Base-by-base conservation (phyloP, 2,113 vertebrate genomes). In the Condylura cristata region DNA sequence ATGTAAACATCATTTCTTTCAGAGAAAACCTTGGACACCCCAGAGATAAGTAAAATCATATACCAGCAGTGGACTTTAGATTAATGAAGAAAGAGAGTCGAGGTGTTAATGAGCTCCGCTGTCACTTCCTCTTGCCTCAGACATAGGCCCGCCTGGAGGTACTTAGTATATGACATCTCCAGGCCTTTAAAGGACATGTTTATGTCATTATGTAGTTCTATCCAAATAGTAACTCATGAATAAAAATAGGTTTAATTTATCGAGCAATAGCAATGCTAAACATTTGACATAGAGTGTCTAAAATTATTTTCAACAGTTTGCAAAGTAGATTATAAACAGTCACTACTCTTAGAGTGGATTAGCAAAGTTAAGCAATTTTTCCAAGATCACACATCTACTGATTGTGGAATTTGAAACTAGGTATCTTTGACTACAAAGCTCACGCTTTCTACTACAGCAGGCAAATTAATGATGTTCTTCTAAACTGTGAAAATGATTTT, bases 1-100 rank as follows among this genome's bases (percentile, higher is more conserved):
- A 90, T 83, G 14, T 65, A 89, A 94, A 91, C 84, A 91, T 60
- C 28, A 63, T 70, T 89, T 3, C 22, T 71, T 84, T 72, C 63
- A 90, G 61, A 93, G 60, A 51, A 48, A 75, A 96, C 61, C 61
- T 53, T 95, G 24, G 82, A 37, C n/a, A 60, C 18, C 14, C 28
- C 7, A 68, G 17, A 91, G 61, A 93, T 71, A 94, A 94, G 41
- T 68, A 46, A 63, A 78, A 37, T 78, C 37, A 41, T 46, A 76
- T 10, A 91, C 16, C 1, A 86, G 32, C 24, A 63, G 3, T 87
- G 14, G 17, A 58, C n/a, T 87, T 94, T 17, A 32, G 18, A 76
- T 76, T 89, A 80, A 66, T 61, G 22, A 61, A 63, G 51, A 63
- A 79, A 80, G 34, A 87, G 13, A 79, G 56, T 2, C 3, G 66